These are phyloP conservation scores for Darevskia mixta DNA, from an alignment of 2,797 vertebrate species.

Conservation along the genomic window DNA sequence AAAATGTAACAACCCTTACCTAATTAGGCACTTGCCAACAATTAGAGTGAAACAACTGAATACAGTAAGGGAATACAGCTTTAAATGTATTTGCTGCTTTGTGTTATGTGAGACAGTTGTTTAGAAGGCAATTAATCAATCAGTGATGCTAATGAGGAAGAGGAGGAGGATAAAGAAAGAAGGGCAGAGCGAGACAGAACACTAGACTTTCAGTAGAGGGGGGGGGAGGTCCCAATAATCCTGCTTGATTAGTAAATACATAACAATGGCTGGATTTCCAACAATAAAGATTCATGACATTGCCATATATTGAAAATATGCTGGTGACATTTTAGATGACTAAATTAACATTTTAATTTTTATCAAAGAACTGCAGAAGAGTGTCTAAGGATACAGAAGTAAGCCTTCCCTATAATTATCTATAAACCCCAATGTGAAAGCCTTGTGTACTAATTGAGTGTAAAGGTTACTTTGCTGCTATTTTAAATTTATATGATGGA, in stretches of 20 bases:
- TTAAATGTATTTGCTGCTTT: too few species aligned
- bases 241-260: neutral
- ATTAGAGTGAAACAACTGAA: neutral
- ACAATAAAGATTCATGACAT: constrained; percentile 49
- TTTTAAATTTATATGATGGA: constrained; percentile 55
- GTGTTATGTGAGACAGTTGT: too few species aligned
- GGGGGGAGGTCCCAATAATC: neutral
- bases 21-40: neutral
- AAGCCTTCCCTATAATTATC: constrained; percentile 59
- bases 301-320: constrained; percentile 52
- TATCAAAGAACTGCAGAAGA: constrained; percentile 46
- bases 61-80: neutral
- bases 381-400: constrained; percentile 67
- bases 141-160: too few species aligned
- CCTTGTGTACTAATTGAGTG: constrained; percentile 67
- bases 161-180: too few species aligned
- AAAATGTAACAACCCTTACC: neutral
- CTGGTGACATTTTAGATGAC: constrained; percentile 69
- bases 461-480: constrained; percentile 70
- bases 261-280: constrained; percentile 4
- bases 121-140: too few species aligned
- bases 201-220: too few species aligned
- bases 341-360: constrained; percentile 76
- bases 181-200: neutral
- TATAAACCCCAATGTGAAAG: constrained; percentile 50